Evolutionary conservation across 2,888 invertebrate genomes (phyloP).

Genomic region (Campaea margaritaria): DNA sequence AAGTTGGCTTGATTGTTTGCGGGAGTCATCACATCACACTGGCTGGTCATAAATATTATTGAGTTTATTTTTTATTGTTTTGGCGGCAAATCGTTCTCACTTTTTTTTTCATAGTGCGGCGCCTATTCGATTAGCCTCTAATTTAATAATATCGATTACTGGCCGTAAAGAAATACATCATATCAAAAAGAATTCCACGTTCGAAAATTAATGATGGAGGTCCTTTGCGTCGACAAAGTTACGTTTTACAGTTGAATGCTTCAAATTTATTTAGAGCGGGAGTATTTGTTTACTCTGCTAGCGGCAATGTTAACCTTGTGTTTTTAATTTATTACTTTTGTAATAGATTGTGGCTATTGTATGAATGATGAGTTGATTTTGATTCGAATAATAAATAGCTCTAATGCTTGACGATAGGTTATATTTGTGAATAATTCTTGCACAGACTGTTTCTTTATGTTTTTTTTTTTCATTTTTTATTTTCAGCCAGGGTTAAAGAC

Average conservation of each 20-base stretch:
- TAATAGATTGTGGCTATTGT: slow-evolving; percentile 8
- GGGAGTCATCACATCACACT: too few relatives aligned
- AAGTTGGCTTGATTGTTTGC: too few relatives aligned
- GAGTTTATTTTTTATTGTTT: not conserved
- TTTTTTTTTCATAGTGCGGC: not conserved
- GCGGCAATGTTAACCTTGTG: slow-evolving; percentile 14
- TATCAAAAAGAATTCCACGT: slow-evolving; percentile 52
- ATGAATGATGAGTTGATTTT: slow-evolving; percentile 18
- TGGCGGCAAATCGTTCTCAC: not conserved
- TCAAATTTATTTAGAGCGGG: not conserved
- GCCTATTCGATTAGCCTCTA: slow-evolving; percentile 20
- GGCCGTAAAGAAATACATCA: slow-evolving; percentile 49
- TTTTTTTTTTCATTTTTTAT: too few relatives aligned
- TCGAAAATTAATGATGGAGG: slow-evolving; percentile 52
- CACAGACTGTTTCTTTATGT: too few relatives aligned
- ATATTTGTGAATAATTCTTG: too few relatives aligned
- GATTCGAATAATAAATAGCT: slow-evolving; percentile 3
- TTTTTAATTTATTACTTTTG: slow-evolving; percentile 10
- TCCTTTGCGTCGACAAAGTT: slow-evolving; percentile 11
- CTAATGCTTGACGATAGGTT: too few relatives aligned
- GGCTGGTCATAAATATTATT: too few relatives aligned
- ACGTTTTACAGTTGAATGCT: not conserved
- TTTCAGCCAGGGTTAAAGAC: too few relatives aligned
- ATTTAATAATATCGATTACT: slow-evolving; percentile 27
- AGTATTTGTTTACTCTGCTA: not conserved